Evolutionary conservation across 2,888 invertebrate species (phyloP).

Genomic region (Ganaspis brasiliensis): DNA sequence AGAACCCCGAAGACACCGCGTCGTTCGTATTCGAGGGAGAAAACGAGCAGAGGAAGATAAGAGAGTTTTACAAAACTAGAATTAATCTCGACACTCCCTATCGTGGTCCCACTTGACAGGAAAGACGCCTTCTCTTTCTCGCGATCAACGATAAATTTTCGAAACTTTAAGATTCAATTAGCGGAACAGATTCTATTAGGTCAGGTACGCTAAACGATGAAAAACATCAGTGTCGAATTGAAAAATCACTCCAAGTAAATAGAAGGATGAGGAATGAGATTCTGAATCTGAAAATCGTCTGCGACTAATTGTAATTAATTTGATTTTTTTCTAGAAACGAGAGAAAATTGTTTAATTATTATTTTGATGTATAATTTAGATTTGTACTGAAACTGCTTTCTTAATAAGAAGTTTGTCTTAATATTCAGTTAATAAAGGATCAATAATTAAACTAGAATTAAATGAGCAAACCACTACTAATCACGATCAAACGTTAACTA

Average conservation of each 20-base stretch:
- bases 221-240: neutral
- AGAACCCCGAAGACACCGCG: conserved; percentile 11
- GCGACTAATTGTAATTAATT: too few species aligned
- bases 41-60: neutral
- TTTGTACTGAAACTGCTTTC: too few species aligned
- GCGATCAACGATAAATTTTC: conserved; percentile 48
- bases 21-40: conserved; percentile 10
- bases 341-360: neutral
- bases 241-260: neutral
- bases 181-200: conserved; percentile 28
- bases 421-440: too few species aligned
- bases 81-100: conserved; percentile 31
- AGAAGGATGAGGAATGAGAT: too few species aligned
- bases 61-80: conserved; percentile 29
- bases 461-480: too few species aligned
- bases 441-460: too few species aligned
- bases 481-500: too few species aligned
- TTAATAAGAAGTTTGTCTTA: too few species aligned
- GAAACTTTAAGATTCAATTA: conserved; percentile 55
- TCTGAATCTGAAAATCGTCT: too few species aligned
- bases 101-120: neutral
- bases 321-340: too few species aligned
- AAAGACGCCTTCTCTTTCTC: neutral
- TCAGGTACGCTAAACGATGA: neutral
- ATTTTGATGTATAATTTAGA: too few species aligned